Conservation (phyloP, 2,113 vertebrate species). For the Calonectris borealis region DNA sequence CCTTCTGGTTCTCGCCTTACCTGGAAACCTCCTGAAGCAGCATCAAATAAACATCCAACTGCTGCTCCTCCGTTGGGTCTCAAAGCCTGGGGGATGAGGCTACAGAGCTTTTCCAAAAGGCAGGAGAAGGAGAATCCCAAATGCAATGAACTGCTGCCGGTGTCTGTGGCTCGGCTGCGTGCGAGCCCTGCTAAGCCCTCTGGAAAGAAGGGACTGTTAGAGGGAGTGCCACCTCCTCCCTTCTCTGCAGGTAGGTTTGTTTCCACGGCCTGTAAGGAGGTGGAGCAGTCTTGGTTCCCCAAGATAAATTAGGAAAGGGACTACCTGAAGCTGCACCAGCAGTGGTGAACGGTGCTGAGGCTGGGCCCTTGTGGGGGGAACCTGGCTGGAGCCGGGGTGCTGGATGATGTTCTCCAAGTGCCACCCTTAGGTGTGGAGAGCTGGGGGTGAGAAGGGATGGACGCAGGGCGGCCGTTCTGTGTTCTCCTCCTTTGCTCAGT, state of each 20-base stretch:
- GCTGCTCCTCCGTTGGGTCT: background rate
- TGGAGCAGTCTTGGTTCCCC: background rate
- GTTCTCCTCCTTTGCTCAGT: background rate
- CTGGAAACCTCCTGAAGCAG: background rate
- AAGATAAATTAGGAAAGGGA: background rate
- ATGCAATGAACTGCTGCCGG: background rate
- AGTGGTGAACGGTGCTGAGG: background rate
- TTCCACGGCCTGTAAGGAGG: background rate
- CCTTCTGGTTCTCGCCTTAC: background rate
- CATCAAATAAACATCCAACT: background rate
- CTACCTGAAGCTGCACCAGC: background rate
- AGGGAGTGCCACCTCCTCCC: background rate
- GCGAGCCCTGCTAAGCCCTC: background rate
- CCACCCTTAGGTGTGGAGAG: background rate
- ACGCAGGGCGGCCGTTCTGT: background rate
- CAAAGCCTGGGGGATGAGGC: background rate
- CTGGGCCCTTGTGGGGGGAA: background rate
- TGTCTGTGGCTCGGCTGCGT: fast-evolving
- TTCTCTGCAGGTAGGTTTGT: background rate
- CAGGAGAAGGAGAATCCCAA: background rate
- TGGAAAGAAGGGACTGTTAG: background rate
- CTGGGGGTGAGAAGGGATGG: background rate
- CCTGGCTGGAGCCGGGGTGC: background rate
- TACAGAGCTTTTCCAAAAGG: background rate
- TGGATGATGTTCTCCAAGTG: background rate